Percentiles rank a stretch among this genome's conserved stretches.
These are phyloP conservation scores for Temnothorax nylanderi DNA, from an alignment of 1,140 invertebrate species.

Conservation along the genomic window DNA sequence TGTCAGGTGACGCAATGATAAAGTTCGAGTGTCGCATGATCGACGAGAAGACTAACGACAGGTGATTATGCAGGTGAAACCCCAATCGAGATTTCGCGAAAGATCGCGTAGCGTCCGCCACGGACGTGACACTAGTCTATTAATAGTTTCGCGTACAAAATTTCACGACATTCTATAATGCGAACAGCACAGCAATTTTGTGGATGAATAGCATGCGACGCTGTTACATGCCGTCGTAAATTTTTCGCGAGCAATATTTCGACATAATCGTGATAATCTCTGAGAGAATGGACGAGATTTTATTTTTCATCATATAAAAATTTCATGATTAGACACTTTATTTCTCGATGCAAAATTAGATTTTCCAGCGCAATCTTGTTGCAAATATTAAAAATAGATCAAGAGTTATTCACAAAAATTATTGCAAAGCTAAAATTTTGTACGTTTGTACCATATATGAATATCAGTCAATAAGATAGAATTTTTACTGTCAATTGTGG, in stretches of 20 bases:
- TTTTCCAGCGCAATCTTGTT: background rate
- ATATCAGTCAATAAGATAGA: background rate
- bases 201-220: background rate
- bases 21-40: slow-evolving; percentile 18
- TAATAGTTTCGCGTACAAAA: slow-evolving; percentile 27
- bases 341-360: slow-evolving; percentile 7
- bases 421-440: background rate
- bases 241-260: background rate
- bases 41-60: slow-evolving; percentile 26
- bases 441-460: background rate
- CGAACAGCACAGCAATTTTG: background rate
- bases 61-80: slow-evolving; percentile 45
- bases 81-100: background rate
- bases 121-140: slow-evolving; percentile 25
- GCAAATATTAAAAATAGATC: background rate
- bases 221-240: background rate
- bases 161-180: slow-evolving; percentile 20
- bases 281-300: background rate
- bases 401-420: background rate
- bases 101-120: background rate
- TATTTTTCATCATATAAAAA: background rate
- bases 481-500: background rate
- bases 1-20: slow-evolving; percentile 21
- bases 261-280: background rate
- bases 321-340: background rate